Evolutionary conservation across 2,113 vertebrate species (phyloP), one percentile per base, ranked within the genome.

Genomic region (Edolisoma coerulescens): DNA sequence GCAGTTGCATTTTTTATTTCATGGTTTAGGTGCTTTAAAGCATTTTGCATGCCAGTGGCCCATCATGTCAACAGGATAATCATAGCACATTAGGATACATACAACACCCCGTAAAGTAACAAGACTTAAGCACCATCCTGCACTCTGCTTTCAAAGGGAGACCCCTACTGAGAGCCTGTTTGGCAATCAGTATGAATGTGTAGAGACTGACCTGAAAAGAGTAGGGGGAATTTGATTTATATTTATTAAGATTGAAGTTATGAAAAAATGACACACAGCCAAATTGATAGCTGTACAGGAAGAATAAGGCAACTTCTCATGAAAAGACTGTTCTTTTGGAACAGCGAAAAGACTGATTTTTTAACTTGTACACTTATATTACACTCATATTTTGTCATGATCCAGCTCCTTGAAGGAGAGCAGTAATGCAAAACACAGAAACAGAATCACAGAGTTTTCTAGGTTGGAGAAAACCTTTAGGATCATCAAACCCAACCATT

Each of bases 21-120:
- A 13, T 30, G 10, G 41, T 84, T 87, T 60, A 82, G 37, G 20
- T 63, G 35, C 45, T 76, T 87, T 67, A 52, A 47, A 76, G 67
- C 18, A 47, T 80, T 88, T 64, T 90, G 24, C 13, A 9, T 70
- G 8, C 30, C 67, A 50, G 42, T 47, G 18, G 14, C 74, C 21
- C 47, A 7, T 16, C 33, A 18, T 35, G 15, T 39, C 64, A 76
- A 20, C 5, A 44, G 13, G 11, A 52, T 30, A 32, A 61, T 68
- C 0, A 6, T 22, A 30, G 23, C 1, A 0, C 57, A 41, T 42
- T 21, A 45, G 54, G 20, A 39, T 56, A 35, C 24, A 23, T 30
- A 30, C 10, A 27, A 10, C 9, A 24, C 49, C 10, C 16, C 13
- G 32, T 80, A 60, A 69, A 79, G 20, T 41, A 45, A 41, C 24